Percentiles rank a stretch among this genome's conserved stretches.
These are phyloP conservation scores for Colostygia pectinataria DNA, from an alignment of 2,888 invertebrate genomes.

Conservation along the genomic window DNA sequence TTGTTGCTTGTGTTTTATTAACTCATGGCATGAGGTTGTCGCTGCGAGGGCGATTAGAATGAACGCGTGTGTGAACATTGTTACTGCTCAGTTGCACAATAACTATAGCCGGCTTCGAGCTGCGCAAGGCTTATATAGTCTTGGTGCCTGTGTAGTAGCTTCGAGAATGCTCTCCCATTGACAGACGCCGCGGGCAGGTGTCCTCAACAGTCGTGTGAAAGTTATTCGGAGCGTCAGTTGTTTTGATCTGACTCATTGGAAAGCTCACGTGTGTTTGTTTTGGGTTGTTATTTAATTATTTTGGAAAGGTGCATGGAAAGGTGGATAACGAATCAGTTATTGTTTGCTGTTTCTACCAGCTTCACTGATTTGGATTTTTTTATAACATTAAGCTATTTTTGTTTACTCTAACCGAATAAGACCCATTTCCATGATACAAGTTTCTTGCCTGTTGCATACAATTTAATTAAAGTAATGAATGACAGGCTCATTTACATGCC, in stretches of 20 bases:
- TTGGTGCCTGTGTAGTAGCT: constrained; percentile 47
- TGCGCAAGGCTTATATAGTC: constrained; percentile 66
- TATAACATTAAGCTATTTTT: too few species aligned
- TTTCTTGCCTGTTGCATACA: too few species aligned
- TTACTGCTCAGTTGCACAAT: constrained; percentile 48
- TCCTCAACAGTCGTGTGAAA: constrained; percentile 60
- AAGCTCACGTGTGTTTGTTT: constrained; percentile 32
- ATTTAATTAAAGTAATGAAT: too few species aligned
- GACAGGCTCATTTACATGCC: too few species aligned
- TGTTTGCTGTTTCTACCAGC: not conserved
- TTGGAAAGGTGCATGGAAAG: constrained; percentile 11
- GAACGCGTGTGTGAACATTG: constrained; percentile 60
- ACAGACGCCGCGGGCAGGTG: constrained; percentile 66
- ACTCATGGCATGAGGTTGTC: constrained; percentile 45
- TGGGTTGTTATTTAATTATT: constrained; percentile 20
- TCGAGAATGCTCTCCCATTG: constrained; percentile 76
- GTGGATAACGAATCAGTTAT: constrained; percentile 24
- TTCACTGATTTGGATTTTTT: not conserved
- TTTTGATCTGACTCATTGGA: constrained; percentile 31
- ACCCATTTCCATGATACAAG: too few species aligned
- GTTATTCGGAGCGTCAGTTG: constrained; percentile 31
- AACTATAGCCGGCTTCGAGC: constrained; percentile 48
- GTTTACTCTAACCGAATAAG: too few species aligned
- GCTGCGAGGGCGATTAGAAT: constrained; percentile 52
- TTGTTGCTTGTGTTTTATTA: constrained; percentile 27